These are phyloP conservation scores for Tolypeutes matacus DNA, from an alignment of 2,797 vertebrate species.

Conservation along the genomic window DNA sequence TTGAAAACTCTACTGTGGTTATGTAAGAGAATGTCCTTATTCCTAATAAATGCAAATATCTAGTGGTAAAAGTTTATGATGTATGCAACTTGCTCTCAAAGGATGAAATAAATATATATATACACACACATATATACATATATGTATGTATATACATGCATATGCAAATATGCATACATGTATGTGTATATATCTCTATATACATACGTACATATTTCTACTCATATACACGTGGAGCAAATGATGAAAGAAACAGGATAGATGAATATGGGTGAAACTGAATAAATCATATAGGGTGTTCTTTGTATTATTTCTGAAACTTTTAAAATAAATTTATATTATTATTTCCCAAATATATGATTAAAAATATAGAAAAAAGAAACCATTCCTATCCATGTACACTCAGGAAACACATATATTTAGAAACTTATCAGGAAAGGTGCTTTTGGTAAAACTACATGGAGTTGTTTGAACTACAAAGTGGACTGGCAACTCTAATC, in stretches of 20 bases:
- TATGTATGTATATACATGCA: neutral
- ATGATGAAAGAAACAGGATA: neutral
- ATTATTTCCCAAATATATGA: neutral
- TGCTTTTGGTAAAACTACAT: neutral
- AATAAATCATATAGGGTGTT: neutral
- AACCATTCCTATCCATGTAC: neutral
- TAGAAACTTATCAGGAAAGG: neutral
- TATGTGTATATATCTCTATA: neutral
- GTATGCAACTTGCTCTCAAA: neutral
- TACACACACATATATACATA: neutral
- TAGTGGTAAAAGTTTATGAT: neutral
- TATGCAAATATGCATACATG: neutral
- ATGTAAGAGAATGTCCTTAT: neutral
- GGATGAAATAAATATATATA: neutral
- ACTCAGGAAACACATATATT: neutral
- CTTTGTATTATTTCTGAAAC: neutral
- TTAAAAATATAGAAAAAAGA: neutral
- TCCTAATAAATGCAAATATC: constrained; percentile 9
- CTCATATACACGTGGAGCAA: neutral
- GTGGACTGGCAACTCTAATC: neutral
- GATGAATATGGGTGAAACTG: neutral
- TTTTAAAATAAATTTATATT: constrained; percentile 26
- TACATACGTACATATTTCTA: neutral
- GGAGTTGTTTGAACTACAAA: neutral
- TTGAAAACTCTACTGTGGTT: neutral